Evolutionary conservation across 2,888 invertebrate genomes (phyloP).

Genomic region (Cistogaster globosa): DNA sequence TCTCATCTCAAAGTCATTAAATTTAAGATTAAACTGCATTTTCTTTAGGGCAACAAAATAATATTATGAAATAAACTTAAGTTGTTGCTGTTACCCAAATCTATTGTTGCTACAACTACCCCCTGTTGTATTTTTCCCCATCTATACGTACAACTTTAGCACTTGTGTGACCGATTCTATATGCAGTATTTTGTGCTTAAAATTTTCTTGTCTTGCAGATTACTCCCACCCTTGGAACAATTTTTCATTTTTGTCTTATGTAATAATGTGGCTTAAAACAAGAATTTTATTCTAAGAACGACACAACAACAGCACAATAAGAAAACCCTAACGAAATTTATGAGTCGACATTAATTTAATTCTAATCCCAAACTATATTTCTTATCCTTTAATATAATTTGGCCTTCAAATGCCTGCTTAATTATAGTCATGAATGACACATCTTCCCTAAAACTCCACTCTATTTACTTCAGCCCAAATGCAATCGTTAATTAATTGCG

Average conservation of each 20-base stretch:
- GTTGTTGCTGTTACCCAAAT: constrained; percentile 28
- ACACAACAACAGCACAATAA: constrained; percentile 25
- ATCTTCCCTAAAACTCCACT: not conserved
- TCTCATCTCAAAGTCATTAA: constrained; percentile 75
- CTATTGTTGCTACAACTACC: constrained; percentile 6
- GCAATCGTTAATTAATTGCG: constrained; percentile 81
- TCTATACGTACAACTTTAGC: not conserved
- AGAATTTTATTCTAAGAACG: constrained; percentile 34
- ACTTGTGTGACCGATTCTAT: constrained; percentile 10
- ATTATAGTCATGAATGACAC: constrained; percentile 52
- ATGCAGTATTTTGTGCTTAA: constrained; percentile 46
- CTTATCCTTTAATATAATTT: constrained; percentile 59
- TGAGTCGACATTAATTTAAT: constrained; percentile 79
- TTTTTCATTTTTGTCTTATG: constrained; percentile 54
- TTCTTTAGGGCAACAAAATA: constrained; percentile 74
- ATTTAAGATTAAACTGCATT: constrained; percentile 79
- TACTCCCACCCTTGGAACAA: constrained; percentile 34
- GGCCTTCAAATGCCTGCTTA: constrained; percentile 60
- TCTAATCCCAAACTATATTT: constrained; percentile 69
- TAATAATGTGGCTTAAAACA: constrained; percentile 44
- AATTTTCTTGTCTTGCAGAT: constrained; percentile 42
- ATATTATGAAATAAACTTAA: constrained; percentile 31
- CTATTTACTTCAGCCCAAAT: constrained; percentile 70
- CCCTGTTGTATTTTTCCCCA: not conserved
- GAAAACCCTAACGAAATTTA: constrained; percentile 78